Base-by-base conservation (phyloP, 2,113 vertebrate species). In the Pedionomus torquatus region DNA sequence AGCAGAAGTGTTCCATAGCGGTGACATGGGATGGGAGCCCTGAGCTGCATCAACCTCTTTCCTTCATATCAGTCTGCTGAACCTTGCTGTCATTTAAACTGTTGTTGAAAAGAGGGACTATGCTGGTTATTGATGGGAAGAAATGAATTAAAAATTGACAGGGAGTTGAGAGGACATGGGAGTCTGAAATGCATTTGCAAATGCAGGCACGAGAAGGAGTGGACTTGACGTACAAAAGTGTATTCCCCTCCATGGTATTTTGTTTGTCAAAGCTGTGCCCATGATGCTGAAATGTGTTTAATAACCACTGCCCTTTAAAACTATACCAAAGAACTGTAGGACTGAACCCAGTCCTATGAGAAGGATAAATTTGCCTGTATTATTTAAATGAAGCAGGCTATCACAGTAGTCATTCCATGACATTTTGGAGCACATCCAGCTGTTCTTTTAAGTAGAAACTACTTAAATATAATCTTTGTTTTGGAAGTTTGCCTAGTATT, bases 401-500 rank as follows among this genome's bases (percentile, higher is more conserved):
- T 87, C 55, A 49, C 51, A 71, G 9, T 84, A 64, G 57, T 81
- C 1, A 61, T 93, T 86, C 74, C 33, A 16, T 55, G 74, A 64
- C 24, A 48, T 41, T 92, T 83, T 89, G 87, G 74, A 89, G 33
- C 18, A 89, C 24, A 78, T 51, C 55, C 76, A 96, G 20, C 5
- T 39, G 64, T 81, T 81, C 39, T 87, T 90, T 68, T 75, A 51
- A 72, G 68, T 89, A 78, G 37, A 75, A 90, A 60, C 69, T 81
- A 46, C 64, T 84, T 81, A 68, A 91, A 89, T 65, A 58, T 41
- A 91, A 55, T 92, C 71, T 95, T 96, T 95, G 60, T 87, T 89
- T 95, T 95, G 86, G 91, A 96, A 60, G 39, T 55, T 75, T 93
- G 60, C 89, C 89, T 76, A 43, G 33, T 81, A 68, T 87, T 96